Evolutionary conservation across 2,888 invertebrate genomes (phyloP).

Genomic region (Lottia gigantea): DNA sequence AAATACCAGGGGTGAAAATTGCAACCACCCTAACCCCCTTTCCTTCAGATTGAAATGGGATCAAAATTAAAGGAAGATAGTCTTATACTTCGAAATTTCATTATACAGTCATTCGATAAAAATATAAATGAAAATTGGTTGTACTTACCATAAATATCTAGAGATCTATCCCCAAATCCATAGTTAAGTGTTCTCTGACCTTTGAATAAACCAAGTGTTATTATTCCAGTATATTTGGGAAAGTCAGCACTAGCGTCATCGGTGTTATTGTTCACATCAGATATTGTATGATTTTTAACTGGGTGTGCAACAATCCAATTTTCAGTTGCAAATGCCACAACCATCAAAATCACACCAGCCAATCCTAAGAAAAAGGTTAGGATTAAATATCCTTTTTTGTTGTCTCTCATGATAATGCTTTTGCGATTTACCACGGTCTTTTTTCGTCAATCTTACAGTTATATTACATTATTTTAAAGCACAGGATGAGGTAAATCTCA

Average conservation of each 20-base stretch:
- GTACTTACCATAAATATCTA: constrained; percentile 74
- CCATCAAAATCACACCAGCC: constrained; percentile 80
- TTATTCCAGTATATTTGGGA: constrained; percentile 43
- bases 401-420: constrained; percentile 74
- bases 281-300: constrained; percentile 67
- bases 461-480: too few species aligned
- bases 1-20: too few species aligned
- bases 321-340: constrained; percentile 85
- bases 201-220: constrained; percentile 84
- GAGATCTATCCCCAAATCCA: constrained; percentile 82
- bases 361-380: constrained; percentile 85
- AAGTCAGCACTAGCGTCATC: constrained; percentile 4
- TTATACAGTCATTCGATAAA: too few species aligned
- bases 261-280: constrained; percentile 14
- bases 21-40: too few species aligned
- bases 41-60: too few species aligned
- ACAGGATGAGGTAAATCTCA: too few species aligned
- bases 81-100: too few species aligned
- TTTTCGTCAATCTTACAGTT: too few species aligned
- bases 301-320: constrained; percentile 85
- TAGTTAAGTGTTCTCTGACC: constrained; percentile 85
- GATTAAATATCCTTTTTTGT: constrained; percentile 82
- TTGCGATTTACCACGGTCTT: too few species aligned
- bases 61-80: too few species aligned
- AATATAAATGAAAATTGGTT: too few species aligned